phyloP scores from a whole-genome alignment of 2,888 invertebrate species.

The Bembecia ichneumoniformis region DNA sequence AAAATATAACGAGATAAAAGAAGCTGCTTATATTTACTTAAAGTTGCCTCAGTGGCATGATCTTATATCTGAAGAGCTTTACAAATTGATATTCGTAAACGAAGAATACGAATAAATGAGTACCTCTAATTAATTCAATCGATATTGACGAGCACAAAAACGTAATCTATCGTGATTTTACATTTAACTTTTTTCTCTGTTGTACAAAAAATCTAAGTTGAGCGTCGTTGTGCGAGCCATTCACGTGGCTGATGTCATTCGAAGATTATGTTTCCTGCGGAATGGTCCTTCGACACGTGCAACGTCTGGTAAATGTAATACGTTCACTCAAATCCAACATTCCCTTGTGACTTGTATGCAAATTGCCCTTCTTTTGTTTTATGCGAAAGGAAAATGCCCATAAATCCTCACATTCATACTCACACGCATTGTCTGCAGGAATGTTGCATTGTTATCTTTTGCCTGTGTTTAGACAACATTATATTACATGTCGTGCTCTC shows the following conservation, averaged over 20 bases:
- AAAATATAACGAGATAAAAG: no score
- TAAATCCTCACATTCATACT: conserved; percentile 13
- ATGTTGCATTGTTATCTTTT: no score
- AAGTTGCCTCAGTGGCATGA: no score
- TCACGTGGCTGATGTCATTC: conserved; percentile 1
- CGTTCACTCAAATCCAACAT: conserved; percentile 4
- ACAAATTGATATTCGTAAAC: no score
- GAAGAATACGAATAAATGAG: no score
- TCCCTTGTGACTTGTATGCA: conserved; percentile 4
- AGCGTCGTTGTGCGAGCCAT: not conserved
- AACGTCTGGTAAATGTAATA: conserved; percentile 4
- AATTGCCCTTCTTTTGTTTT: conserved; percentile 6
- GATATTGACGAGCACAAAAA: conserved; percentile 10
- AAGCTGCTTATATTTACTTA: no score
- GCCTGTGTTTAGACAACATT: no score
- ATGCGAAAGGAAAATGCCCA: conserved; percentile 18
- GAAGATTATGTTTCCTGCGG: conserved; percentile 4
- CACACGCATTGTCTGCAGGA: not conserved
- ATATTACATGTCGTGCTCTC: no score
- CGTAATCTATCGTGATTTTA: conserved; percentile 17
- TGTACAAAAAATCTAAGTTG: not conserved
- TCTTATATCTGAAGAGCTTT: no score
- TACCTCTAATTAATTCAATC: conserved; percentile 12
- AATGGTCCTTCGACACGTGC: conserved; percentile 4
- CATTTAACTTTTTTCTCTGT: conserved; percentile 8